A percentile compares a stretch with the other conserved stretches of the same genome.
These are phyloP conservation scores for Conger conger DNA, from an alignment of 2,113 vertebrate species.

Conservation along the genomic window DNA sequence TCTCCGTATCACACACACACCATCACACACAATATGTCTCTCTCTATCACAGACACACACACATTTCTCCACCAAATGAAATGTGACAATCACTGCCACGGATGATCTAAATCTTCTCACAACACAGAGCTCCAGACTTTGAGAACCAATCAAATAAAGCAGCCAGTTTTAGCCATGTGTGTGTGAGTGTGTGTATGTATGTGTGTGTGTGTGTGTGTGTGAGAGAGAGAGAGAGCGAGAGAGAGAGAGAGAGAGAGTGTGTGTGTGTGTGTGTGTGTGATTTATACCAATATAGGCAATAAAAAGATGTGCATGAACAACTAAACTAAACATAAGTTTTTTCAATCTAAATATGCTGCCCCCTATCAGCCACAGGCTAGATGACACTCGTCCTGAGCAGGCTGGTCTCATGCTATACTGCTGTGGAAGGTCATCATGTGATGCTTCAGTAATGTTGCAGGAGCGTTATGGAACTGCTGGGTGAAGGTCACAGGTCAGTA, in stretches of 20 bases:
- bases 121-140: neutral
- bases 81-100: no score
- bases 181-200: no score
- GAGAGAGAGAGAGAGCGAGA: no score
- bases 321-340: neutral
- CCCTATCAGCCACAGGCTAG: slow-evolving; percentile 12
- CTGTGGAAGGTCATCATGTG: neutral
- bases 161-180: neutral
- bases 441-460: neutral
- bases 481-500: no score
- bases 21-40: neutral
- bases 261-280: neutral
- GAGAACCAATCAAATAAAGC: neutral
- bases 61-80: neutral
- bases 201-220: no score
- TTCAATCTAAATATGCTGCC: slow-evolving; percentile 9
- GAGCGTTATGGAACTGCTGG: neutral
- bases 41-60: no score
- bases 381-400: slow-evolving; percentile 5
- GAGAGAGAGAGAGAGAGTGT: no score
- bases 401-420: neutral
- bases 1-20: slow-evolving; percentile 8
- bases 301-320: neutral
- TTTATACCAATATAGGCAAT: neutral
- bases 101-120: neutral